These are phyloP conservation scores for Eulithis testata DNA, from an alignment of 2,888 invertebrate genomes.

Conservation along the genomic window DNA sequence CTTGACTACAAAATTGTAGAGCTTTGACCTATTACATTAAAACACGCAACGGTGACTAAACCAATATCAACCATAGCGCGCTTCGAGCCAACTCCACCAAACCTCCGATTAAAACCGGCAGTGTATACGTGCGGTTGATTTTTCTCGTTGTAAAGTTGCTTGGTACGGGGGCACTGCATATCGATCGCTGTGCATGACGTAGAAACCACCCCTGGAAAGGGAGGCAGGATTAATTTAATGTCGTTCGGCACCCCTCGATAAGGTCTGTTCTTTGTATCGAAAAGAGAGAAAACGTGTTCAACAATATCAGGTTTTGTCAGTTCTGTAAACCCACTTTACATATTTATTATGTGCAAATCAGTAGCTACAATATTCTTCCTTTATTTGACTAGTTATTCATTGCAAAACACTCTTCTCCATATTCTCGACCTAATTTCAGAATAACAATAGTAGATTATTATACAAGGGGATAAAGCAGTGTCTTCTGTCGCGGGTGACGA, in stretches of 20 bases:
- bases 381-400: background rate
- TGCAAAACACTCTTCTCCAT: background rate
- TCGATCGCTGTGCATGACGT: constrained; percentile 61
- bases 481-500: too few relatives aligned
- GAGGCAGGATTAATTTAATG: constrained; percentile 31
- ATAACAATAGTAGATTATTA: too few relatives aligned
- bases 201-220: constrained; percentile 37
- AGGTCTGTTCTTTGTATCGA: constrained; percentile 31
- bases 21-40: constrained; percentile 23
- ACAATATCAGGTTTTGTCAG: constrained; percentile 18
- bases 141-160: constrained; percentile 22
- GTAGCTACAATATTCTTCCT: background rate
- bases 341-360: constrained; percentile 19
- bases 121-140: constrained; percentile 20
- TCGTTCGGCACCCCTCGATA: constrained; percentile 37
- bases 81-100: background rate
- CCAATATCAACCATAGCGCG: constrained; percentile 8
- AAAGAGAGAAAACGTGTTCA: constrained; percentile 26
- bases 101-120: constrained; percentile 14
- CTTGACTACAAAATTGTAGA: constrained; percentile 17
- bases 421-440: constrained; percentile 4
- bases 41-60: constrained; percentile 21
- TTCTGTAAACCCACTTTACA: constrained; percentile 13
- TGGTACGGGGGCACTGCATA: constrained; percentile 46
- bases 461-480: too few relatives aligned